Percentiles rank a stretch among this genome's conserved stretches.
Conservation (phyloP, 2,797 vertebrate genomes). For the Syngnathus rostellatus region DNA sequence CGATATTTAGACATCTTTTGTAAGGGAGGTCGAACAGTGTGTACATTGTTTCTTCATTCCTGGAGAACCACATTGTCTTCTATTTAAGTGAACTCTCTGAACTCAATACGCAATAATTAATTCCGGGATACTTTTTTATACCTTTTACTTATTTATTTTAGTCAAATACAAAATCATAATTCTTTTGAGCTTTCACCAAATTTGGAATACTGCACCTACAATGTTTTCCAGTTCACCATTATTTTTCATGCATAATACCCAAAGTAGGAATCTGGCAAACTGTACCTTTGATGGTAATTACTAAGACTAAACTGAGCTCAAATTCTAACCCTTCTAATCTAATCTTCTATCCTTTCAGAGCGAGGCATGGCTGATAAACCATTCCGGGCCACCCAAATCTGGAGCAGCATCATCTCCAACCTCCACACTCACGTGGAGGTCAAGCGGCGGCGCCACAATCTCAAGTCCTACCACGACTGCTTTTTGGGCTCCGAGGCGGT, state of each 20-base stretch:
- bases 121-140: no score
- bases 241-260: no score
- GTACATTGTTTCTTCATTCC: conserved; percentile 32
- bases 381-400: conserved; percentile 89
- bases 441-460: conserved; percentile 86
- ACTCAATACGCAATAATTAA: not conserved
- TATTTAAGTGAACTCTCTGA: not conserved
- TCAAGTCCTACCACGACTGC: conserved; percentile 88
- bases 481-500: conserved; percentile 93
- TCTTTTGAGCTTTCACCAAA: no score
- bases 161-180: no score
- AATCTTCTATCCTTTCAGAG: conserved; percentile 46
- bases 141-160: no score
- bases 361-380: conserved; percentile 85
- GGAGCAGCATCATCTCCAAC: conserved; percentile 89
- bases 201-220: no score
- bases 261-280: no score
- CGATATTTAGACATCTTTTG: conserved; percentile 18
- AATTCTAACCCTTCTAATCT: not conserved
- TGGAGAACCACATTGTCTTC: not conserved
- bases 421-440: conserved; percentile 87
- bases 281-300: no score
- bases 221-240: no score
- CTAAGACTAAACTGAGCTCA: not conserved
- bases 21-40: conserved; percentile 27